phyloP scores from a whole-genome alignment of 2,888 invertebrate genomes.

The Polymixis flavicincta region DNA sequence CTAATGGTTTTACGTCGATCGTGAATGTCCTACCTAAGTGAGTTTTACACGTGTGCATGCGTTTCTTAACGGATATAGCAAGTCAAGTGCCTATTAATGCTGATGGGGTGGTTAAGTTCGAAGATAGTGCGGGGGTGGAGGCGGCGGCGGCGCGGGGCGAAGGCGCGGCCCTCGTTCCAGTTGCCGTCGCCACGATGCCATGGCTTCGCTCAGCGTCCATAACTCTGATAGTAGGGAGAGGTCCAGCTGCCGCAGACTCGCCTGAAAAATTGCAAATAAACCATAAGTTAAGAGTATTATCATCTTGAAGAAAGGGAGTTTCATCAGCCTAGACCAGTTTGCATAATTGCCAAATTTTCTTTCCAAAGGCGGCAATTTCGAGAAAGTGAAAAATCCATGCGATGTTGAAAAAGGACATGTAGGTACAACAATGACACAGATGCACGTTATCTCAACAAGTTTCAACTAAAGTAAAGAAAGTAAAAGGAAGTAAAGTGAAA shows the following conservation, averaged over 20 bases:
- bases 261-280: conserved; percentile 91
- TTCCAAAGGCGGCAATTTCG: background rate
- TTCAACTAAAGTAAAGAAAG: conserved; percentile 21
- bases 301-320: background rate
- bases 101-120: conserved; percentile 75
- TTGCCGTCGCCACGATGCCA: conserved; percentile 94
- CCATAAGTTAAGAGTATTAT: conserved; percentile 28
- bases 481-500: conserved; percentile 34
- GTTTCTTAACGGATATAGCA: conserved; percentile 6
- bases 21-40: background rate
- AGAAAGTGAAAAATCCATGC: background rate
- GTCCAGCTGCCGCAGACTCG: conserved; percentile 96
- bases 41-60: conserved; percentile 11
- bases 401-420: background rate
- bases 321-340: background rate
- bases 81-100: conserved; percentile 30
- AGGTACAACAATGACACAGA: conserved; percentile 5
- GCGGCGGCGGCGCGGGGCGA: conserved; percentile 88
- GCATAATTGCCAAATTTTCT: background rate
- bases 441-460: conserved; percentile 3
- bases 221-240: conserved; percentile 97
- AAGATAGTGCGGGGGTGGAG: conserved; percentile 87
- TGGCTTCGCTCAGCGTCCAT: conserved; percentile 97
- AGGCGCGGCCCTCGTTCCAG: conserved; percentile 88
- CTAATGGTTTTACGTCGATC: background rate